Conservation (phyloP, 2,797 vertebrate genomes). For the Poeciliopsis paucimaculata region DNA sequence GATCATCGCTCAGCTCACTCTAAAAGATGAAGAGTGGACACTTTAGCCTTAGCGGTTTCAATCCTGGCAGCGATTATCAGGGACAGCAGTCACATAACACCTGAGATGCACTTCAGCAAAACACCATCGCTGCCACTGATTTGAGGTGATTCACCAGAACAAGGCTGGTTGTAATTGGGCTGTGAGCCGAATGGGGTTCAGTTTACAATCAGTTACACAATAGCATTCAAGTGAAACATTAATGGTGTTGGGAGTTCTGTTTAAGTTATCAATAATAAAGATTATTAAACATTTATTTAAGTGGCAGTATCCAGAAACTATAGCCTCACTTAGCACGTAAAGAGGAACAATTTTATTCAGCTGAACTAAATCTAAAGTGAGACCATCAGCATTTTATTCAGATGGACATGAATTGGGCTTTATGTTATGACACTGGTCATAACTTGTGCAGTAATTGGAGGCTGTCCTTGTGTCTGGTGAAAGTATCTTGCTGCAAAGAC, state of each 20-base stretch:
- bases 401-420: neutral
- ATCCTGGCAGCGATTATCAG: slow-evolving; percentile 40
- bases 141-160: slow-evolving; percentile 25
- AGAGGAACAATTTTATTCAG: neutral
- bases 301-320: neutral
- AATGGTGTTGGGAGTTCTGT: neutral
- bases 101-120: slow-evolving; percentile 53
- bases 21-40: slow-evolving; percentile 27
- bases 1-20: slow-evolving; percentile 24
- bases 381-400: neutral
- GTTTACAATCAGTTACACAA: neutral
- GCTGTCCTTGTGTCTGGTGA: neutral
- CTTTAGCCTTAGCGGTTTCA: slow-evolving; percentile 37
- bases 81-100: slow-evolving; percentile 46
- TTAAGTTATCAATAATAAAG: neutral
- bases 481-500: neutral
- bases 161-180: slow-evolving; percentile 12
- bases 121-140: slow-evolving; percentile 52
- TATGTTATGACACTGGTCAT: neutral
- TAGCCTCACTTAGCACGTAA: neutral
- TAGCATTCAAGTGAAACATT: neutral
- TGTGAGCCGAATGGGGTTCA: slow-evolving; percentile 19
- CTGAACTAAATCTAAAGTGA: neutral
- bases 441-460: neutral
- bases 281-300: no score